Conservation (phyloP, 1,140 invertebrate genomes). For the Plodia interpunctella region DNA sequence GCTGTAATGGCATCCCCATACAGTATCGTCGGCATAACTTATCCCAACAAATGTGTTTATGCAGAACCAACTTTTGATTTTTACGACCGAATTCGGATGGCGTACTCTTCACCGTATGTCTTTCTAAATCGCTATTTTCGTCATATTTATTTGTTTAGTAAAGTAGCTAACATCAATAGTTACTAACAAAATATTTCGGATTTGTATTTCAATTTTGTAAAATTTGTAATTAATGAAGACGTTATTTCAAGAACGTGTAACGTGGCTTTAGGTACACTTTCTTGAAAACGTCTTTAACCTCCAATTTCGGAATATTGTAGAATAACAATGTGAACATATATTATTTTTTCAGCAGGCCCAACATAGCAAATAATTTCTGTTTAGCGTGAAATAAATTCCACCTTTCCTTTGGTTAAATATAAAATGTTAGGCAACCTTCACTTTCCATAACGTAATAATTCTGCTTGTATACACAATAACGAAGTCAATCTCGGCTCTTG, state of each 20-base stretch:
- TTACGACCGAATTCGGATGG: not conserved
- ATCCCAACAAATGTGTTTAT: conserved; percentile 37
- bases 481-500: conserved; percentile 4
- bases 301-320: too few species aligned
- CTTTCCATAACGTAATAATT: not conserved
- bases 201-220: too few species aligned
- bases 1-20: conserved; percentile 37
- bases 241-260: too few species aligned
- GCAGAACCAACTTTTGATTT: conserved; percentile 4
- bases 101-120: not conserved
- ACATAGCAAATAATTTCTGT: too few species aligned
- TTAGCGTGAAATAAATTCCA: not conserved
- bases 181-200: too few species aligned
- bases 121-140: not conserved
- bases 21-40: conserved; percentile 46
- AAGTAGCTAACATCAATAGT: too few species aligned
- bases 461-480: conserved; percentile 7
- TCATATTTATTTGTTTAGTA: not conserved
- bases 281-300: too few species aligned
- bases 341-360: too few species aligned
- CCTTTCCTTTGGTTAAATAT: not conserved
- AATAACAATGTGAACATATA: too few species aligned
- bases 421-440: not conserved
- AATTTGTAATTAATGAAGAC: too few species aligned
- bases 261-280: too few species aligned